phyloP scores from a whole-genome alignment of 2,888 invertebrate species.

The Chloroclystis v-ata region DNA sequence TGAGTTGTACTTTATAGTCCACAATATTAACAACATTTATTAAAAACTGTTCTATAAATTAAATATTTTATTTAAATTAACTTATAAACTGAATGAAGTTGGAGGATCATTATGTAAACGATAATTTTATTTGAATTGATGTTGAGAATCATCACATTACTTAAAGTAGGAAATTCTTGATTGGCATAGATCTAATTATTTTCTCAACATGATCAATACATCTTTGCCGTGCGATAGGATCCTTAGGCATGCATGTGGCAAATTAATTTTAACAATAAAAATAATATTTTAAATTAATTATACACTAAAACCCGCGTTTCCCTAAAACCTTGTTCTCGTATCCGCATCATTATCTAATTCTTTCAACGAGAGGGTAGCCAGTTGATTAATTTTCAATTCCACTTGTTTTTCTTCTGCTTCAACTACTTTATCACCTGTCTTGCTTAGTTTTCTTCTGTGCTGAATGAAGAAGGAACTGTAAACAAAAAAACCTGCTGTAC shows the following conservation, averaged over 20 bases:
- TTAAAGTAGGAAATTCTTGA: too few relatives aligned
- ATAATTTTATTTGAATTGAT: neutral
- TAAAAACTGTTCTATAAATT: neutral
- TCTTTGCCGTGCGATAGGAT: too few relatives aligned
- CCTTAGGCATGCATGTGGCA: too few relatives aligned
- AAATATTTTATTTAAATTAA: too few relatives aligned
- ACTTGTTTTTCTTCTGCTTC: slow-evolving; percentile 39
- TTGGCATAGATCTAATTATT: too few relatives aligned
- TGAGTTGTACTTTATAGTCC: neutral
- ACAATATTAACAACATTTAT: too few relatives aligned
- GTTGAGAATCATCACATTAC: neutral
- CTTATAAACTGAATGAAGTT: too few relatives aligned
- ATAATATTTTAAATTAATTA: too few relatives aligned
- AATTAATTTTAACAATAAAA: too few relatives aligned
- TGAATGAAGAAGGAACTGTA: slow-evolving; percentile 56
- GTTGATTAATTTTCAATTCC: neutral
- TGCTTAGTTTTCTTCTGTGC: slow-evolving; percentile 41
- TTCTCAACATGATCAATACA: too few relatives aligned
- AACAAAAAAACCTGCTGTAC: neutral
- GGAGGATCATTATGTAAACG: too few relatives aligned
- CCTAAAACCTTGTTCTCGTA: neutral
- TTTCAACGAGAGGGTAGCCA: neutral
- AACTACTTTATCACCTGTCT: slow-evolving; percentile 51
- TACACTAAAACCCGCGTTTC: too few relatives aligned
- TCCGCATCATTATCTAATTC: slow-evolving; percentile 15